Evolutionary conservation across 2,888 invertebrate species (phyloP).

Genomic region (Heteropelma amictum): DNA sequence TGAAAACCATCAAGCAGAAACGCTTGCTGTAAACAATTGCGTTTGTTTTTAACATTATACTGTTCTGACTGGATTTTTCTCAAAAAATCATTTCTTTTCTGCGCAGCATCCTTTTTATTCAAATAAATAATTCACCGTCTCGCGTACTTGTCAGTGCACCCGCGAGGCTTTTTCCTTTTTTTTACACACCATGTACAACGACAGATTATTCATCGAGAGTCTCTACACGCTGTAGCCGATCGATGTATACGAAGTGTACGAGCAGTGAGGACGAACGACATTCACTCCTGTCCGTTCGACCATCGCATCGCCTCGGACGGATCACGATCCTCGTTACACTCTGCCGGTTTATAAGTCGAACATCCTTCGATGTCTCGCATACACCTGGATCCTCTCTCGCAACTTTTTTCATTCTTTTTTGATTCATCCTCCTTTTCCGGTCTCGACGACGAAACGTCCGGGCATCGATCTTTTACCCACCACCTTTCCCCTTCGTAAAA

Average conservation of each 20-base stretch:
- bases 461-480: slow-evolving; percentile 12
- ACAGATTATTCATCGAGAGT: neutral
- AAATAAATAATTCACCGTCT: too few relatives aligned
- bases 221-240: neutral
- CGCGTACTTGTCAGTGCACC: neutral
- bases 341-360: slow-evolving; percentile 18
- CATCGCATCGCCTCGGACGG: neutral
- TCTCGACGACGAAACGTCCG: slow-evolving; percentile 2
- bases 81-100: too few relatives aligned
- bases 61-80: too few relatives aligned
- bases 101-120: too few relatives aligned
- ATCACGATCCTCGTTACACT: slow-evolving; percentile 41
- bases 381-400: slow-evolving; percentile 6
- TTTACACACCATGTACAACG: neutral
- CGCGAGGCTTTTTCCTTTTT: neutral
- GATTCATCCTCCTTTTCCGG: slow-evolving; percentile 2
- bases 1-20: too few relatives aligned
- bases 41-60: too few relatives aligned
- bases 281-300: slow-evolving; percentile 13
- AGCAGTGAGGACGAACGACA: slow-evolving; percentile 1
- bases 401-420: neutral
- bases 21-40: too few relatives aligned
- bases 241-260: neutral
- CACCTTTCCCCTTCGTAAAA: slow-evolving; percentile 9
- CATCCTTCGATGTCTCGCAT: neutral